A percentile compares a stretch with the other conserved stretches of the same genome.
Conservation (phyloP, 1,140 invertebrate genomes). For the Mesaphorura yosii region DNA sequence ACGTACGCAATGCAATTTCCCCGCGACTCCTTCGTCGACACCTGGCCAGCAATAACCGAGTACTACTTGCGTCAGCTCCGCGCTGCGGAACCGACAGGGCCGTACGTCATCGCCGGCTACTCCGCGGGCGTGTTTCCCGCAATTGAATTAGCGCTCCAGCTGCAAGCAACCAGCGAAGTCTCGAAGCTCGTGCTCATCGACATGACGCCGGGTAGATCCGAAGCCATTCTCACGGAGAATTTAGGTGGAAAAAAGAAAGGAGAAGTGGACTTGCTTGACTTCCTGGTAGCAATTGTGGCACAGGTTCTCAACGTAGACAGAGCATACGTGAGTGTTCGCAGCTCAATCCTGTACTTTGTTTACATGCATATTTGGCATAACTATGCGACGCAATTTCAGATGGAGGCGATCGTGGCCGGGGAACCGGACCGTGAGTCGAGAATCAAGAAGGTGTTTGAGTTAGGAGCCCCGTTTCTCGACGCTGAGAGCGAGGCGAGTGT, state of each 20-base stretch:
- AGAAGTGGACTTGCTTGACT: too few species aligned
- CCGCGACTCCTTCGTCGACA: too few species aligned
- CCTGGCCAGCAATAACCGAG: too few species aligned
- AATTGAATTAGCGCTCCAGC: neutral
- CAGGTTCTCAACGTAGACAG: too few species aligned
- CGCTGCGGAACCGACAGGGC: neutral
- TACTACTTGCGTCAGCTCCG: too few species aligned
- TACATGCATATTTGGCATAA: too few species aligned
- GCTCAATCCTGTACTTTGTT: neutral
- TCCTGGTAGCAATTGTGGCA: too few species aligned
- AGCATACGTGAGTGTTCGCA: too few species aligned
- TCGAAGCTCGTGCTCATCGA: neutral
- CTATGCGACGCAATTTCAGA: too few species aligned
- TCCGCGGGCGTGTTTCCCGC: neutral
- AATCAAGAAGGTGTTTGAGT: neutral
- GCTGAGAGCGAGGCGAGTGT: neutral
- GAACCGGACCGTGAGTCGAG: neutral
- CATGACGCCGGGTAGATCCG: neutral
- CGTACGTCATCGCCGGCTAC: neutral
- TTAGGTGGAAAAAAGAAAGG: neutral
- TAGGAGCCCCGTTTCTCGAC: neutral
- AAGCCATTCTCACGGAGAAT: neutral
- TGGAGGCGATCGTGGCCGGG: neutral
- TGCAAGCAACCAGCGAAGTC: neutral
- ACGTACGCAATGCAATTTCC: constrained; percentile 1